Conservation (phyloP, 2,797 vertebrate genomes). For the Xyrichtys novacula region DNA sequence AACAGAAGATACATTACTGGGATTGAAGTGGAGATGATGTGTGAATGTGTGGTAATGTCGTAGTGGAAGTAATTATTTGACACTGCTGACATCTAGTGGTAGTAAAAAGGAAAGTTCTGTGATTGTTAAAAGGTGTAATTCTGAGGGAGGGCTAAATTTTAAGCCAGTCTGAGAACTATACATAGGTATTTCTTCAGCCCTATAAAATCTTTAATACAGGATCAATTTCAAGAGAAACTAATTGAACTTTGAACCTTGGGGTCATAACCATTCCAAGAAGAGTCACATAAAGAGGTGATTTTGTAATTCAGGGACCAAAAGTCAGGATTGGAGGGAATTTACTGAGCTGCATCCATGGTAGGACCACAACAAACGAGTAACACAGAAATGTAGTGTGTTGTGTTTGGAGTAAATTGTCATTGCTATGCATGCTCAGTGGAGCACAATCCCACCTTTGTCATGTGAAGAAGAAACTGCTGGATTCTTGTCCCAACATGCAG, state of each 20-base stretch:
- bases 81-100: constrained; percentile 71
- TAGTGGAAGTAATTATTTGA: background rate
- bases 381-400: background rate
- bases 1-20: background rate
- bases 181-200: too few species aligned
- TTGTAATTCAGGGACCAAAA: too few species aligned
- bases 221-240: background rate
- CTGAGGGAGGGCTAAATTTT: too few species aligned
- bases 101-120: background rate
- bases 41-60: background rate
- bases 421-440: constrained; percentile 15
- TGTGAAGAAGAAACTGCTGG: constrained; percentile 45
- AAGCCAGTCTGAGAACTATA: too few species aligned
- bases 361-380: background rate
- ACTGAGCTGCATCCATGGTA: background rate
- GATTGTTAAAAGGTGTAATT: background rate
- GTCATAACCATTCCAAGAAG: background rate
- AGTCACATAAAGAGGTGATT: background rate
- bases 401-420: constrained; percentile 14
- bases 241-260: background rate
- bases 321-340: background rate
- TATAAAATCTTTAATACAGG: background rate
- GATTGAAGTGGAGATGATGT: background rate
- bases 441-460: constrained; percentile 65
- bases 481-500: constrained; percentile 36